Conservation (phyloP, 2,113 vertebrate genomes). For the Podarcis muralis region DNA sequence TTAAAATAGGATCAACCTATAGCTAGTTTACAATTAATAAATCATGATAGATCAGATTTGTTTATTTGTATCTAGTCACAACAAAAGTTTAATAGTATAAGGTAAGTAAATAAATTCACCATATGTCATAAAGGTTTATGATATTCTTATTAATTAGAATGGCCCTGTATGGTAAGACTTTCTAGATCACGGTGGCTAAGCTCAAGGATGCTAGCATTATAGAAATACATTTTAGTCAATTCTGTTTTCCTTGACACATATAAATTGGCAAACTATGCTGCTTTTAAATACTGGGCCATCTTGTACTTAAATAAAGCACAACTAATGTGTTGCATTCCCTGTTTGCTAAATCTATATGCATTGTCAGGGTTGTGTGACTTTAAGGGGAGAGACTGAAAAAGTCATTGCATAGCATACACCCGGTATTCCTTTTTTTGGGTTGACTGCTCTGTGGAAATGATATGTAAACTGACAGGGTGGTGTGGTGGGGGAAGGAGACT, state of each 20-base stretch:
- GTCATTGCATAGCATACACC: not conserved
- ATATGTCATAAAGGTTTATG: no score
- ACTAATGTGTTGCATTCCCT: not conserved
- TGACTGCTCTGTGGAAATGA: conserved; percentile 38
- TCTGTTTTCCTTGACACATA: not conserved
- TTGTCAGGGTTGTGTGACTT: conserved; percentile 24
- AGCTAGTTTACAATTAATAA: not conserved
- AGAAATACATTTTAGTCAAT: not conserved
- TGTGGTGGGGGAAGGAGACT: conserved; percentile 20
- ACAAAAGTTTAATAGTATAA: no score
- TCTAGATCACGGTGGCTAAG: not conserved
- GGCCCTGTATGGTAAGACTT: not conserved
- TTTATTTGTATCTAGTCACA: no score
- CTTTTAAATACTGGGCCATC: not conserved
- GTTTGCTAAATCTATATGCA: conserved; percentile 31
- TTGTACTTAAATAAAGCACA: not conserved
- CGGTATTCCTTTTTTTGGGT: conserved; percentile 8
- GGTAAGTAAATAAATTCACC: no score
- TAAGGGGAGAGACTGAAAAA: not conserved
- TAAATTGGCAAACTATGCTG: not conserved
- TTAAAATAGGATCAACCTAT: no score
- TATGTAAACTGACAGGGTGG: conserved; percentile 26
- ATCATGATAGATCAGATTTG: not conserved
- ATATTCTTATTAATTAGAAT: not conserved
- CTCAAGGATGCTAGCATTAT: not conserved